phyloP scores from a whole-genome alignment of 2,797 vertebrate species.

The Graptemys geographica region DNA sequence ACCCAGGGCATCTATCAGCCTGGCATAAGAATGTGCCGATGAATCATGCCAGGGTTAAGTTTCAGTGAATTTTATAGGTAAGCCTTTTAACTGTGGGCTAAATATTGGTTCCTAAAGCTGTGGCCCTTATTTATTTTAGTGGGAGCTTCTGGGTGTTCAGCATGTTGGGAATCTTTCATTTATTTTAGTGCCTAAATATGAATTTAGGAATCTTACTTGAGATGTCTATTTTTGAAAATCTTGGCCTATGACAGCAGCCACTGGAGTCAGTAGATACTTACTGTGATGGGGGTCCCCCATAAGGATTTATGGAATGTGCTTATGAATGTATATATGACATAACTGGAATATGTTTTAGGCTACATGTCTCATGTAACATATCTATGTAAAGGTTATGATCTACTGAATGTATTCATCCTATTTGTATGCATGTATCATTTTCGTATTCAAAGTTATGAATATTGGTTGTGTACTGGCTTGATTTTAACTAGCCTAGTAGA shows the following conservation, averaged over 20 bases:
- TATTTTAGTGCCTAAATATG: background rate
- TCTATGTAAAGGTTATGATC: no score
- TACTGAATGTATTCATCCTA: no score
- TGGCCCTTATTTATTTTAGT: background rate
- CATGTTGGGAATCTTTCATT: background rate
- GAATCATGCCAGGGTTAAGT: background rate
- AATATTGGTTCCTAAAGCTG: fast-evolving
- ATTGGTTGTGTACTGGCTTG: no score
- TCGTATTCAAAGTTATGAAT: no score
- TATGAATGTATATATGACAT: no score
- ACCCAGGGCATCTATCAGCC: background rate
- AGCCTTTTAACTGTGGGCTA: background rate
- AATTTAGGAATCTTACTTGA: background rate
- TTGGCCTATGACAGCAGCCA: fast-evolving
- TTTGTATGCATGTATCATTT: no score
- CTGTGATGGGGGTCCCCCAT: no score
- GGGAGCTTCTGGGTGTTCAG: background rate
- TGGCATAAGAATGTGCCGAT: background rate
- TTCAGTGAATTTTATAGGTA: background rate
- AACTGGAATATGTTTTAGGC: no score
- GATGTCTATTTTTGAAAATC: background rate
- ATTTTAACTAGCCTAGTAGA: no score
- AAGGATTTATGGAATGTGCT: no score
- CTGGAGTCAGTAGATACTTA: background rate
- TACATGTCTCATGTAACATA: no score